Evolutionary conservation across 2,888 invertebrate species (phyloP), one percentile per base, ranked within the genome.

Genomic region (Petrophora chlorosata): DNA sequence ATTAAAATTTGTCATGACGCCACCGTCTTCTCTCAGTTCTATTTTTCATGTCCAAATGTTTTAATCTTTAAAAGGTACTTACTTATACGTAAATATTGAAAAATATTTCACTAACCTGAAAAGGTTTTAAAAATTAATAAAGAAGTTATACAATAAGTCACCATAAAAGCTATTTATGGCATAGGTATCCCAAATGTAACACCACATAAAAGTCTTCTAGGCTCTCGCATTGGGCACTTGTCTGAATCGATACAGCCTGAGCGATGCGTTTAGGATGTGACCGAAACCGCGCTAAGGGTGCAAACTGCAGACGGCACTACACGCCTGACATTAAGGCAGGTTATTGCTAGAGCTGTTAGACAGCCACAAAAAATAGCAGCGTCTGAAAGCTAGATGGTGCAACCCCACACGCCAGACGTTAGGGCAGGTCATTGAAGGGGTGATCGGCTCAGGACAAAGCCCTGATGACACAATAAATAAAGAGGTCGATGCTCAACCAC

Each of bases 371-470:
- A 30, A 19, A 16, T 5, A 9, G n/a, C 9, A 42, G 30, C 16
- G 49, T 29, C 16, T 44, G 29, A 33, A 30, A 29, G 19, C 16
- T 17, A 14, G 5, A 25, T 15, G 61, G 63, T 61, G 60, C 65
- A 65, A 63, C 34, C 14, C 25, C 26, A 40, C 51, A 59, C 57
- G 65, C 63, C 75, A 79, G 75, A 76, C 77, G 61, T 85, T 85
- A 63, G 61, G 79, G 76, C 72, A 87, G 85, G 85, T 85, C 81
- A 56, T 53, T 62, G 59, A 52, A 59, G 50, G 56, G 67, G 70
- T 61, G 60, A 67, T 59, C 58, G 59, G 63, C 45, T 26, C 23
- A 38, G 52, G 53, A 49, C 40, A 59, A 47, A 48, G 45, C 36
- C 39, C 48, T 44, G 36, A 39, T 54, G 46, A 38, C 57, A 48